Evolutionary conservation across 2,888 invertebrate species (phyloP).

Genomic region (Omphaloscelis lunosa): DNA sequence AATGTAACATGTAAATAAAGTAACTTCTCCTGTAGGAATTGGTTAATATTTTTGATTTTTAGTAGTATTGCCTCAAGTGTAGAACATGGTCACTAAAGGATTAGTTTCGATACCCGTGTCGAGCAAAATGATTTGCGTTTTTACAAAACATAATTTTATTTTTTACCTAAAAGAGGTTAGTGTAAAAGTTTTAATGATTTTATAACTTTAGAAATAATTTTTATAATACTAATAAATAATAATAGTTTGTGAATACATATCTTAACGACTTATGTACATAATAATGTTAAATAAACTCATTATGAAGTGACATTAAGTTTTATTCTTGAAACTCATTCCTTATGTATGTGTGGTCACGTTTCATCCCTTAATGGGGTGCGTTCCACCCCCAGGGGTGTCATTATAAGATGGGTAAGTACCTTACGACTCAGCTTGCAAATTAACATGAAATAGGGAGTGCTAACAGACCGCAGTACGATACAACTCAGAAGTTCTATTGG

Average conservation of each 20-base stretch:
- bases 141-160: background rate
- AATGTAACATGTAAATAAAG: constrained; percentile 50
- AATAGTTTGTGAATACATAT: constrained; percentile 83
- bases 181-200: constrained; percentile 41
- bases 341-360: constrained; percentile 59
- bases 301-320: constrained; percentile 53
- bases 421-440: constrained; percentile 23
- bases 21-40: background rate
- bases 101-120: background rate
- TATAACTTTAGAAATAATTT: constrained; percentile 68
- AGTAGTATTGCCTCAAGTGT: background rate
- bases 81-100: background rate
- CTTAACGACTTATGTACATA: constrained; percentile 79
- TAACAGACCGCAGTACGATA: background rate
- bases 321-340: constrained; percentile 36
- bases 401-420: constrained; percentile 31
- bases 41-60: background rate
- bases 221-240: constrained; percentile 70
- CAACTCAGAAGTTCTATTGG: background rate
- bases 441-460: constrained; percentile 20
- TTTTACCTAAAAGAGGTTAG: constrained; percentile 18
- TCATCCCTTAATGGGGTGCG: constrained; percentile 37
- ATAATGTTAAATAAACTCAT: constrained; percentile 73
- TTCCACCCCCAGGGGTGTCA: constrained; percentile 15
- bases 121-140: background rate